phyloP scores from a whole-genome alignment of 92 coral and sea anemone genomes.

The Micromussa lordhowensis region DNA sequence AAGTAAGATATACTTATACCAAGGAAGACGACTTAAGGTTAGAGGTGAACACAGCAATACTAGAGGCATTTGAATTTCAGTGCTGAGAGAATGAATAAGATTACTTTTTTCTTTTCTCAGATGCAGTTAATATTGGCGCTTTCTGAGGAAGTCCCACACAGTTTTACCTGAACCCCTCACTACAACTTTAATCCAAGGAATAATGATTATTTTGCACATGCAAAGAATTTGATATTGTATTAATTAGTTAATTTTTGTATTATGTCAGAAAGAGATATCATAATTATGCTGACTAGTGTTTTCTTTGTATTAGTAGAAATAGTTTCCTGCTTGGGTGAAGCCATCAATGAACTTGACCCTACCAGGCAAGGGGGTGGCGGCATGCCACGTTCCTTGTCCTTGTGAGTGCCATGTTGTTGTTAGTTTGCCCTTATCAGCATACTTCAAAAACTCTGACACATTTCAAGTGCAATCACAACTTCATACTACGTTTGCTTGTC shows the following conservation, averaged over 20 bases:
- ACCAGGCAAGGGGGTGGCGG: background rate
- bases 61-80: too few relatives aligned
- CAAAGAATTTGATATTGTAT: conserved; percentile 17
- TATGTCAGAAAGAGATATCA: background rate
- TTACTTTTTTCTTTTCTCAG: conserved; percentile 7
- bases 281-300: background rate
- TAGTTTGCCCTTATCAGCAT: background rate
- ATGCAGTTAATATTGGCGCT: background rate
- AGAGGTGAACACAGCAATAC: too few relatives aligned
- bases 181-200: conserved; percentile 9
- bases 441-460: background rate
- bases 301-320: background rate
- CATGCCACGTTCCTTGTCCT: background rate
- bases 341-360: background rate
- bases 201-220: conserved; percentile 31
- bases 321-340: background rate
- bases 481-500: background rate
- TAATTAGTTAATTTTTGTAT: conserved; percentile 30
- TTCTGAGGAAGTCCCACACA: background rate
- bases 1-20: too few relatives aligned
- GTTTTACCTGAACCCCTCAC: conserved; percentile 5
- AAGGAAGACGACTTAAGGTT: too few relatives aligned
- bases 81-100: too few relatives aligned
- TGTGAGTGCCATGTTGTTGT: background rate
- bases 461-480: background rate